A percentile compares a stretch with the other conserved stretches of the same genome.
phyloP scores from a whole-genome alignment of 2,113 vertebrate genomes.

The Furnarius figulus region DNA sequence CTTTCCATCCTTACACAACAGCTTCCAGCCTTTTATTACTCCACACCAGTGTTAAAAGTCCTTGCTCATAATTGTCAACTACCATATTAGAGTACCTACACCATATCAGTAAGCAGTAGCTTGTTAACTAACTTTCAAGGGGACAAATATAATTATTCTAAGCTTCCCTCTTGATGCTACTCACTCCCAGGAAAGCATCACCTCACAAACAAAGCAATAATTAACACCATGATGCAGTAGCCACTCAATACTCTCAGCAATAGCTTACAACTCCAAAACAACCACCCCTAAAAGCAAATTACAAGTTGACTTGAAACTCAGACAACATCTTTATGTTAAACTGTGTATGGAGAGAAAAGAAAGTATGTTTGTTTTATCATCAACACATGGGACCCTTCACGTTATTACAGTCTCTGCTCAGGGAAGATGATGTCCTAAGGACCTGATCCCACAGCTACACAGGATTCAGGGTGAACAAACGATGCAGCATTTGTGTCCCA shows the following conservation, averaged over 20 bases:
- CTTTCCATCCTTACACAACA: background rate
- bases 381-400: background rate
- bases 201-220: constrained; percentile 24
- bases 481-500: background rate
- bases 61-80: background rate
- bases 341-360: background rate
- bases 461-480: background rate
- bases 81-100: background rate
- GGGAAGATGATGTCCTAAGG: background rate
- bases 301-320: background rate
- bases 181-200: constrained; percentile 14
- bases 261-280: background rate
- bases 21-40: background rate
- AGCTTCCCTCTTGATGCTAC: background rate
- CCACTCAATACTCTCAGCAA: background rate
- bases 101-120: background rate
- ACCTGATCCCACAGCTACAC: background rate
- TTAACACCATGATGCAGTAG: background rate
- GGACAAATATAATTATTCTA: background rate
- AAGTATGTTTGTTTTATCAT: background rate
- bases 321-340: background rate
- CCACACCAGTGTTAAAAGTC: background rate
- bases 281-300: background rate
- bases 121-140: constrained; percentile 1
- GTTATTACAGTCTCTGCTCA: background rate